Conservation (phyloP, 2,888 invertebrate genomes). For the Alloscopus bannaensis region DNA sequence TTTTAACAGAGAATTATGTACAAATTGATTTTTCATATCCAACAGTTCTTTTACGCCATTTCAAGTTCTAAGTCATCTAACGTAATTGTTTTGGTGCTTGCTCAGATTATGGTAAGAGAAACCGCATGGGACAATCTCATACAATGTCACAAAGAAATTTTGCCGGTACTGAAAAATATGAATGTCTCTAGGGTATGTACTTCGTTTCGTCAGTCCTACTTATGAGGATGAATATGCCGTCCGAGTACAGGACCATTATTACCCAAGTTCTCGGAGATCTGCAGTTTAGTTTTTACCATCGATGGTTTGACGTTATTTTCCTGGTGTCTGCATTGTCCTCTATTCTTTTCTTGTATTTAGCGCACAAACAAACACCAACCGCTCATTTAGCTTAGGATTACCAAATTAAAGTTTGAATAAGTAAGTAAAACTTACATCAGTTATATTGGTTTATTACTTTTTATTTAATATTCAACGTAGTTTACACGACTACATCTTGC, state of each 20-base stretch:
- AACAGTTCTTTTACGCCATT: slow-evolving; percentile 99
- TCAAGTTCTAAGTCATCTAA: slow-evolving; percentile 99
- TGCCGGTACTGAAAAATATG: too few species aligned
- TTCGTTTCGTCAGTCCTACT: slow-evolving; percentile 98
- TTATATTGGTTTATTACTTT: slow-evolving; percentile 1
- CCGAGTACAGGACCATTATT: slow-evolving; percentile 95
- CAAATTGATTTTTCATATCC: slow-evolving; percentile 70
- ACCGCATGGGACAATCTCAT: background rate
- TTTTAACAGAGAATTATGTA: background rate
- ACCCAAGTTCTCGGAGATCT: slow-evolving; percentile 95
- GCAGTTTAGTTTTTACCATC: slow-evolving; percentile 99
- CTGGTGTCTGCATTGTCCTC: slow-evolving; percentile 96
- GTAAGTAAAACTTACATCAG: slow-evolving; percentile 15
- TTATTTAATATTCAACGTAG: slow-evolving; percentile 10
- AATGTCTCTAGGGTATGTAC: slow-evolving; percentile 96
- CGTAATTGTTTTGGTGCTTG: slow-evolving; percentile 95
- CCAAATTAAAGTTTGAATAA: slow-evolving; percentile 6
- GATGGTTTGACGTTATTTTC: slow-evolving; percentile 99
- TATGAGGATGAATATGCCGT: slow-evolving; percentile 99
- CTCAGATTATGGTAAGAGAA: slow-evolving; percentile 93
- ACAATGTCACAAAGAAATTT: too few species aligned
- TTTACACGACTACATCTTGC: slow-evolving; percentile 25
- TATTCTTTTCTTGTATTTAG: slow-evolving; percentile 95
- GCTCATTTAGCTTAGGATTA: slow-evolving; percentile 68
- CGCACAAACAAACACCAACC: slow-evolving; percentile 88